These are phyloP conservation scores for Chinchilla lanigera DNA, from an alignment of 2,113 vertebrate species.

Conservation along the genomic window DNA sequence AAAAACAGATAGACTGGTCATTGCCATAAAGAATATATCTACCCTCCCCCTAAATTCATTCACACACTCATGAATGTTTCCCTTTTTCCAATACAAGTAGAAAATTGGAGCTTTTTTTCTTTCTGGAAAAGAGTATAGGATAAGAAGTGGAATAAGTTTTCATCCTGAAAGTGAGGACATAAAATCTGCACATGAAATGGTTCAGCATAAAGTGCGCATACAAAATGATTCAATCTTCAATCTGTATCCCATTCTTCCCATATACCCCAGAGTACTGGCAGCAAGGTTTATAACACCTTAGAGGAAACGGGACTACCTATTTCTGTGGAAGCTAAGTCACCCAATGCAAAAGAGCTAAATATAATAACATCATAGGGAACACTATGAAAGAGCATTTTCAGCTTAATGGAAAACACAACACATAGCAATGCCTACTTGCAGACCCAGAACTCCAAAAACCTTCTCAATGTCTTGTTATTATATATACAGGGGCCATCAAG, in stretches of 20 bases:
- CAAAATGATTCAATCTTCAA: not conserved
- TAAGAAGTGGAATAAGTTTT: not conserved
- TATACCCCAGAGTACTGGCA: not conserved
- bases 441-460: not conserved
- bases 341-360: not conserved
- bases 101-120: not conserved
- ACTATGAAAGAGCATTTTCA: not conserved
- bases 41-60: not conserved
- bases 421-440: not conserved
- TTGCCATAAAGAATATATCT: not conserved
- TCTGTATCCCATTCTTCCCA: not conserved
- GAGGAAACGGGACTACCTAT: not conserved
- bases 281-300: not conserved
- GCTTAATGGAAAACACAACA: not conserved
- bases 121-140: not conserved
- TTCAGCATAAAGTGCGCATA: not conserved
- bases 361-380: conserved; percentile 1
- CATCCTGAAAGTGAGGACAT: not conserved
- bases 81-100: not conserved
- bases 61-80: not conserved
- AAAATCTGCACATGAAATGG: not conserved
- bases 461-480: conserved; percentile 1
- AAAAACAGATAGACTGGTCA: not conserved
- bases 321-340: not conserved
- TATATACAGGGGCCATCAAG: not conserved